Base-by-base conservation (phyloP, 1,140 invertebrate genomes). In the Chlorops oryzae region DNA sequence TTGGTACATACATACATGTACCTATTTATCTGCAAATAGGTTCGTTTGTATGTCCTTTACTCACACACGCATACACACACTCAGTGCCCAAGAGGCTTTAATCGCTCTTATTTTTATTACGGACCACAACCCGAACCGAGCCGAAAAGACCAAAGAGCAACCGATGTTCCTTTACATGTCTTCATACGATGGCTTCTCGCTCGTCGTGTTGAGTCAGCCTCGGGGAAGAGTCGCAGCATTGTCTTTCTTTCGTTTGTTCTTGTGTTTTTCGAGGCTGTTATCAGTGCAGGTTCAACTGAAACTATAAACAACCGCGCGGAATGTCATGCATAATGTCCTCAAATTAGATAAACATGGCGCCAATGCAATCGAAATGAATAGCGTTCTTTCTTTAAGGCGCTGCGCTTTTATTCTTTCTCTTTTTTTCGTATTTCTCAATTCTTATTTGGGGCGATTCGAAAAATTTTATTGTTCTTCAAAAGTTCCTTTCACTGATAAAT, bases 331-430 rank as follows among this genome's bases (percentile, higher is more conserved):
- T 69, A 69, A 69, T 66, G 65, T 69, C 66, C 65, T 65, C 66
- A 70, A 70, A 70, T 70, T 70, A 70, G 66, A 70, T 70, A 70
- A 70, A 69, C 63, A 69, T 70, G 66, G 66, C 66, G 66, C 66
- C 66, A 70, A 69, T 69, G 63, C 63, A 70, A 70, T 70, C 66
- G 66, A n/a, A n/a, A n/a, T n/a, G n/a, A n/a, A n/a, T n/a, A n/a
- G n/a, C n/a, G n/a, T n/a, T n/a, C n/a, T n/a, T n/a, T n/a, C n/a
- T n/a, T n/a, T n/a, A n/a, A n/a, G n/a, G n/a, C n/a, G n/a, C n/a
- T n/a, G n/a, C n/a, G n/a, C n/a, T n/a, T n/a, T n/a, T n/a, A n/a
- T n/a, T n/a, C n/a, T n/a, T n/a, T n/a, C n/a, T n/a, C n/a, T n/a
- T n/a, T n/a, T n/a, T n/a, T n/a, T n/a, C n/a, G n/a, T n/a, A n/a